Evolutionary conservation across 1,140 invertebrate species (phyloP).

Genomic region (Drusus annulatus): DNA sequence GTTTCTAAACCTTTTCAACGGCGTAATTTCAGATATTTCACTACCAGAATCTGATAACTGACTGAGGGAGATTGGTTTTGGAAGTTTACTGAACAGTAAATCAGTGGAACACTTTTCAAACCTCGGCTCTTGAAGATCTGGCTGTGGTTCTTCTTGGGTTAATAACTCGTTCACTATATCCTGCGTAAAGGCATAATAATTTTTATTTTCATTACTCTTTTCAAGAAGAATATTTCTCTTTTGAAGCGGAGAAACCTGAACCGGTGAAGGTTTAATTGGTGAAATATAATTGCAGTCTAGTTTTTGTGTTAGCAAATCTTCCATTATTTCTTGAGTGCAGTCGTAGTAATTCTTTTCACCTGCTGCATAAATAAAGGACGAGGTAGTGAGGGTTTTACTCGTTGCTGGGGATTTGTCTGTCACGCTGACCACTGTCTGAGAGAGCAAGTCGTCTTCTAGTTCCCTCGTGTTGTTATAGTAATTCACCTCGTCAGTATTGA

Average conservation of each 20-base stretch:
- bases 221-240: not conserved
- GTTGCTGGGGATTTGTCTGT: not conserved
- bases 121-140: not conserved
- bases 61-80: not conserved
- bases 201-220: not conserved
- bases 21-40: conserved; percentile 11
- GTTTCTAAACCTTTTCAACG: not conserved
- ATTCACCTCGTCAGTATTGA: conserved; percentile 68
- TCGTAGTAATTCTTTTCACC: conserved; percentile 8
- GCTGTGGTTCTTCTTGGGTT: conserved; percentile 9
- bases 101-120: conserved; percentile 13
- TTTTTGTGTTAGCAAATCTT: not conserved
- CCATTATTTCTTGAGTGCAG: not conserved
- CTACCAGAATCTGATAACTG: conserved; percentile 12
- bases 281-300: not conserved
- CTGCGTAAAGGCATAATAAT: conserved; percentile 30
- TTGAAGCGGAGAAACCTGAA: not conserved
- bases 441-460: conserved; percentile 30
- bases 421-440: conserved; percentile 12
- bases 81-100: conserved; percentile 29
- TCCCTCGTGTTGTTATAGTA: conserved; percentile 42
- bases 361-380: no score
- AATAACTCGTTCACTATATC: conserved; percentile 24
- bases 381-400: not conserved
- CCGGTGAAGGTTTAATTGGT: not conserved